Conservation (phyloP, 2,888 invertebrate species). For the Volucella inflata region DNA sequence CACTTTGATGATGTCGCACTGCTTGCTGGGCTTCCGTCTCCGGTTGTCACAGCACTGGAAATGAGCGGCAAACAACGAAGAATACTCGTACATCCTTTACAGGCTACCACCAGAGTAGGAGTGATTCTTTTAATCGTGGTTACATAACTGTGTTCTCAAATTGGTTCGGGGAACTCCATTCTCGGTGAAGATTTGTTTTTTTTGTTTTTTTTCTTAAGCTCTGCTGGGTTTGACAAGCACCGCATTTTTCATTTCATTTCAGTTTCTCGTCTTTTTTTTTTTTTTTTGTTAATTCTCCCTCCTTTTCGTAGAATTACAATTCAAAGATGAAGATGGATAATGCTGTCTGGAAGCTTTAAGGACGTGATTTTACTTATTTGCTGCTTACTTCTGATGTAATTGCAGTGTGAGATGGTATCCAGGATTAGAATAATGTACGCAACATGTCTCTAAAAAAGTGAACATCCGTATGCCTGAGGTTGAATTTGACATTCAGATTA, state of each 20-base stretch:
- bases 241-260: conserved; percentile 21
- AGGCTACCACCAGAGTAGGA: conserved; percentile 28
- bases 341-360: not conserved
- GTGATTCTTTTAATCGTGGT: conserved; percentile 66
- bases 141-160: conserved; percentile 38
- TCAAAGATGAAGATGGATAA: conserved; percentile 24
- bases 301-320: conserved; percentile 21
- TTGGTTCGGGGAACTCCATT: conserved; percentile 12
- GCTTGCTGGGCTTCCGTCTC: conserved; percentile 63
- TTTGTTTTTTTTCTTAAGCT: conserved; percentile 7
- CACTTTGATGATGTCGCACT: conserved; percentile 70
- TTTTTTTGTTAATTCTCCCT: no score
- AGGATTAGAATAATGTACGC: no score
- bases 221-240: conserved; percentile 39
- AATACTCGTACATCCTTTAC: conserved; percentile 12
- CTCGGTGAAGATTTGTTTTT: not conserved
- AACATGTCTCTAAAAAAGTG: no score
- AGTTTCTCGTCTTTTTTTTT: not conserved
- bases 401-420: no score
- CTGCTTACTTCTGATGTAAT: no score
- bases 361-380: not conserved
- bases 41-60: conserved; percentile 53
- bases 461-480: no score
- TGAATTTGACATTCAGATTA: no score
- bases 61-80: conserved; percentile 41